Conservation (phyloP, 2,888 invertebrate species). For the Hipparchia semele region DNA sequence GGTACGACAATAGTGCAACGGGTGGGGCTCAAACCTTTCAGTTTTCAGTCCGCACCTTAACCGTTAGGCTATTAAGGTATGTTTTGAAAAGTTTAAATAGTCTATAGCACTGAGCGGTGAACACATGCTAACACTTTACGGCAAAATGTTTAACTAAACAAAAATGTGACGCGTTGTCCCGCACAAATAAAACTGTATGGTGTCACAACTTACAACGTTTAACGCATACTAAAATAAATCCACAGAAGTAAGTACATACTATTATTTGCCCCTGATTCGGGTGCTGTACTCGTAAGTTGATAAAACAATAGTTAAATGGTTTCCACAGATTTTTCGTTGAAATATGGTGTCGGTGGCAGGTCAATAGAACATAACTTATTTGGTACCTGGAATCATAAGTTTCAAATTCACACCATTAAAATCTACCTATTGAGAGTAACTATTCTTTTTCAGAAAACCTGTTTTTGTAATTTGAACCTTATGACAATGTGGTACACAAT, state of each 20-base stretch:
- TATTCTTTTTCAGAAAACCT: too few relatives aligned
- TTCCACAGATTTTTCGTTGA: neutral
- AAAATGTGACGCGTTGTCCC: constrained; percentile 36
- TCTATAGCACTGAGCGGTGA: constrained; percentile 34
- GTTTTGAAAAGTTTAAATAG: constrained; percentile 36
- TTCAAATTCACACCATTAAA: too few relatives aligned
- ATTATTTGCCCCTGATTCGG: neutral
- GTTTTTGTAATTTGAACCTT: too few relatives aligned
- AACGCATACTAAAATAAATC: constrained; percentile 25
- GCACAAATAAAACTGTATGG: constrained; percentile 37
- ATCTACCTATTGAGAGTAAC: too few relatives aligned
- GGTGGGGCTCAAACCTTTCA: too few relatives aligned
- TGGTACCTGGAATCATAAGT: too few relatives aligned
- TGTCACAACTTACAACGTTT: constrained; percentile 27
- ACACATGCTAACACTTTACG: constrained; percentile 45
- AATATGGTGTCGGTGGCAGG: too few relatives aligned
- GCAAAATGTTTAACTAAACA: constrained; percentile 44
- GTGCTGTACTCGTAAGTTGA: neutral
- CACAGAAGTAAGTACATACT: constrained; percentile 4
- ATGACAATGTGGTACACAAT: too few relatives aligned
- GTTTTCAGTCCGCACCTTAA: too few relatives aligned
- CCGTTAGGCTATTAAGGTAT: neutral
- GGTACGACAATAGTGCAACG: too few relatives aligned
- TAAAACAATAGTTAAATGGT: neutral
- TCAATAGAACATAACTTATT: too few relatives aligned